Evolutionary conservation across 2,113 vertebrate genomes (phyloP), one percentile per base, ranked within the genome.

Genomic region (Caranx ignobilis): DNA sequence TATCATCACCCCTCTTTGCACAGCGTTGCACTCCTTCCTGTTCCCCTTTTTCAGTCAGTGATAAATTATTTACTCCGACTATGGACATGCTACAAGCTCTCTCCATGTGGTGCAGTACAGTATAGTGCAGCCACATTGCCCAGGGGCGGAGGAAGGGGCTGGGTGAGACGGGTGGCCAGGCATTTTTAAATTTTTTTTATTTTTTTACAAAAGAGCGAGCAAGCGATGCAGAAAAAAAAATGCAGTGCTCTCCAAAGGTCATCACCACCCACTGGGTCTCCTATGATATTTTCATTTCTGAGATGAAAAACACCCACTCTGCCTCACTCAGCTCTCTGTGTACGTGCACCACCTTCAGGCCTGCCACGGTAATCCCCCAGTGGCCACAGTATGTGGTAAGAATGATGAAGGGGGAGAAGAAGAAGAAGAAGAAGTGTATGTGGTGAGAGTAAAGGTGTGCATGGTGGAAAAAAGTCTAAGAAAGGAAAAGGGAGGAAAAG

Each of bases 271-370:
- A 93, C 85, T 1, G 91, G 91, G 89, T 92, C 89, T 83, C 77
- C 89, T 94, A 87, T 94, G 92, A 94, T 95, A 94, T 92, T 95
- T 95, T 91, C 91, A 94, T 93, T 93, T 94, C 85, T 71, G 81
- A 87, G 84, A 92, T 71, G 83, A 71, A 83, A 85, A 89, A 75
- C 64, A 47, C 59, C 76, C 35, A 19, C 83, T 82, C 48, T 4
- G 66, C 74, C 70, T 54, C 75, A n/a, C 63, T 84, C 79, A 71
- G 81, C 87, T 82, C 71, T 83, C 74, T 90, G 82, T 83, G 82
- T 56, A 75, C 31, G 83, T 87, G 86, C 85, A 77, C 90, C 90
- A 88, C 89, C 90, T 88, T 93, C 86, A 92, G 88, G 90, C 66
- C 71, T 71, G 47, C 56, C 0, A 41, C 63, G 41, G 87, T 48